Evolutionary conservation across 2,113 vertebrate species (phyloP).

Genomic region (Carlito syrichta): DNA sequence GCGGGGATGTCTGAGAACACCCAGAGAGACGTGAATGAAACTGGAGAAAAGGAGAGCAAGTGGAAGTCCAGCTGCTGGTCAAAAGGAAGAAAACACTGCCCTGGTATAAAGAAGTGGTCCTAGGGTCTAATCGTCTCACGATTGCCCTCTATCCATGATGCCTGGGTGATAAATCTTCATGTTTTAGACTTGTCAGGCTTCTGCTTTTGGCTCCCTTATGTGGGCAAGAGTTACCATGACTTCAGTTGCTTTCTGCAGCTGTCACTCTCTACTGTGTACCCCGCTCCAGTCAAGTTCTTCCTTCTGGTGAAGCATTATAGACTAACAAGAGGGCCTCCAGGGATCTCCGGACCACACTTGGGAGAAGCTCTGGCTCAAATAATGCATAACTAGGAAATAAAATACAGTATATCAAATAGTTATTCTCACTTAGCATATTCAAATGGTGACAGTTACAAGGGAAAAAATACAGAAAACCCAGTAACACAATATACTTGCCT

Average conservation of each 20-base stretch:
- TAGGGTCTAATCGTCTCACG: neutral
- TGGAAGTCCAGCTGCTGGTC: neutral
- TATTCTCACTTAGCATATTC: constrained; percentile 44
- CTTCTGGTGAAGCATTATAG: constrained; percentile 1
- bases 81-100: neutral
- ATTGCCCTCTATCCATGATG: neutral
- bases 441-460: constrained; percentile 50
- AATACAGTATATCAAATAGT: constrained; percentile 60
- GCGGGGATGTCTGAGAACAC: no score
- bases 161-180: constrained; percentile 19
- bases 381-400: constrained; percentile 64
- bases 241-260: neutral
- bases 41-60: neutral
- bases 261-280: neutral
- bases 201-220: constrained; percentile 33
- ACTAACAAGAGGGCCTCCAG: neutral
- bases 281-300: constrained; percentile 20
- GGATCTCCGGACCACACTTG: constrained; percentile 37
- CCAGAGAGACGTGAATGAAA: neutral
- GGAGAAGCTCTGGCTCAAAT: constrained; percentile 55
- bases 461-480: constrained; percentile 40
- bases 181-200: constrained; percentile 5
- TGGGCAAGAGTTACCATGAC: constrained; percentile 5
- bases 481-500: constrained; percentile 39
- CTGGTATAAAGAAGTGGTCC: neutral